Percentiles rank a stretch among this genome's conserved stretches.
Evolutionary conservation across 2,888 invertebrate species (phyloP).

Genomic region (Micropterix aruncella): DNA sequence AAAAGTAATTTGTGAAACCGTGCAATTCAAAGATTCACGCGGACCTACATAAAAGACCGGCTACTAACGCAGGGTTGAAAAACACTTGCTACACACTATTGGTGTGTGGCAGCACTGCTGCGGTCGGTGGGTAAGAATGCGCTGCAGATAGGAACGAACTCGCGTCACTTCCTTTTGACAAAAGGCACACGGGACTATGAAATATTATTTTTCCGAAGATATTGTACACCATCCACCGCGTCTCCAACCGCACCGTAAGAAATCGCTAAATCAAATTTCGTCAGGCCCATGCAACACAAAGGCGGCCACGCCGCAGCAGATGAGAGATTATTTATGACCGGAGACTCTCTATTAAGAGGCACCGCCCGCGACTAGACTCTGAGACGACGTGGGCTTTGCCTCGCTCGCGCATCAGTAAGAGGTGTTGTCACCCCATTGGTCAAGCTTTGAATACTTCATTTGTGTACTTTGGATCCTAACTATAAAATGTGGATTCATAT

Average conservation of each 20-base stretch:
- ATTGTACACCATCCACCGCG: not conserved
- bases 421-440: no score
- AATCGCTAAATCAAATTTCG: conserved; percentile 12
- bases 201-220: not conserved
- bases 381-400: no score
- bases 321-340: conserved; percentile 4
- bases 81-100: no score
- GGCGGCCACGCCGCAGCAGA: conserved; percentile 3
- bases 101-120: no score
- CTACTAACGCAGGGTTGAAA: no score
- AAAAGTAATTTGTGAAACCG: not conserved
- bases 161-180: not conserved
- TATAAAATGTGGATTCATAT: no score
- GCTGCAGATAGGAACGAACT: not conserved
- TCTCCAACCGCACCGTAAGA: conserved; percentile 7
- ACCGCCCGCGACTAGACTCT: no score
- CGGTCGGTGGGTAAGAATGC: no score
- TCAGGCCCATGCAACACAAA: conserved; percentile 5
- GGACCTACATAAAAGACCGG: no score
- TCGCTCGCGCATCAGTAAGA: no score
- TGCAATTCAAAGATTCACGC: not conserved
- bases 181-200: not conserved
- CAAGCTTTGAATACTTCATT: no score
- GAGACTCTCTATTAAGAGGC: conserved; percentile 5
- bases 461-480: no score